phyloP scores from a whole-genome alignment of 2,888 invertebrate species.

The Glaucopsyche alexis region DNA sequence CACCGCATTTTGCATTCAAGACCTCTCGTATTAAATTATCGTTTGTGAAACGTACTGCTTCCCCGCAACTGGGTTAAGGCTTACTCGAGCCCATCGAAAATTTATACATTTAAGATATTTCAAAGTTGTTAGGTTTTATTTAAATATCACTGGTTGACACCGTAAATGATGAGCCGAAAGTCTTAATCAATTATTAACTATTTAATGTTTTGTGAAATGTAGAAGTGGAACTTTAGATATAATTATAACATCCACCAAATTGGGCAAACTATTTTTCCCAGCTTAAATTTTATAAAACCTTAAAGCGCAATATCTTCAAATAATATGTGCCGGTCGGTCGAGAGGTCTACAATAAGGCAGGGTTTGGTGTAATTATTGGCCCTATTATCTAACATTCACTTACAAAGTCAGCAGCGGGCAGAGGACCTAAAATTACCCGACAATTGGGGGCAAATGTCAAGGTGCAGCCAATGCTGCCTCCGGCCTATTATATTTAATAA shows the following conservation, averaged over 20 bases:
- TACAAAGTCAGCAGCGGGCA: neutral
- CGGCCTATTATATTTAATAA: neutral
- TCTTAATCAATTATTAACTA: neutral
- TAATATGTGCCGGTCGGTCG: neutral
- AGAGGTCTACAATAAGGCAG: neutral
- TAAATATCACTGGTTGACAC: neutral
- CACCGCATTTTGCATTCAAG: constrained; percentile 30
- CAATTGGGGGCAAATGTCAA: constrained; percentile 9
- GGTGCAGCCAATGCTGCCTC: neutral
- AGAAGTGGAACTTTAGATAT: no score
- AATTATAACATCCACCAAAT: no score
- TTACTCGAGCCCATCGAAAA: constrained; percentile 15
- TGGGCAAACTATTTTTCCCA: no score
- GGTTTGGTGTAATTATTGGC: neutral
- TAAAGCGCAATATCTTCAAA: no score
- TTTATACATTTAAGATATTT: constrained; percentile 8
- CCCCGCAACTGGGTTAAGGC: constrained; percentile 27
- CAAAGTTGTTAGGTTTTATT: neutral
- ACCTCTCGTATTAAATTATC: constrained; percentile 28
- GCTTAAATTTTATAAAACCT: no score
- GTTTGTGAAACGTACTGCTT: constrained; percentile 28
- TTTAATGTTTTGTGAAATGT: neutral
- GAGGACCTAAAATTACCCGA: neutral
- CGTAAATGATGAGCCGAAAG: neutral
- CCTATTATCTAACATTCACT: neutral